Evolutionary conservation across 2,888 invertebrate genomes (phyloP).

Genomic region (Mechanitis messenoides): DNA sequence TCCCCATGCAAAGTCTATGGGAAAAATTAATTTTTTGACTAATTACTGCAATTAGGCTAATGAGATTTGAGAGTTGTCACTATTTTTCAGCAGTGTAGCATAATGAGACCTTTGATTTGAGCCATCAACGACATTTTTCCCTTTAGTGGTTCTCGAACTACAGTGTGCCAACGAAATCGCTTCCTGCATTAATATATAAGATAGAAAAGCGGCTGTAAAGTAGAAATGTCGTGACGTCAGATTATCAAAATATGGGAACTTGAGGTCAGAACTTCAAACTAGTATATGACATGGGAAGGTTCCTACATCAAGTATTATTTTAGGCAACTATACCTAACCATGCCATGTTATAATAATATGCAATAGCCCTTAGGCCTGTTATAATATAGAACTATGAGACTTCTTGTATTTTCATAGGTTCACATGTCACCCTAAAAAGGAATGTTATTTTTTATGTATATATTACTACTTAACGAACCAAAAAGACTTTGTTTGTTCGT

Average conservation of each 20-base stretch:
- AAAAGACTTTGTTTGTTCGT: conserved; percentile 24
- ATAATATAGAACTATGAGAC: neutral
- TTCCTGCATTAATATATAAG: too few relatives aligned
- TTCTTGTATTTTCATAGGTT: neutral
- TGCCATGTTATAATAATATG: conserved; percentile 3
- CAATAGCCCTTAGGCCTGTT: neutral
- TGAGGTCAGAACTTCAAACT: neutral
- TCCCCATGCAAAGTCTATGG: too few relatives aligned
- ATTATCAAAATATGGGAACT: neutral
- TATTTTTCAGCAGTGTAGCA: too few relatives aligned
- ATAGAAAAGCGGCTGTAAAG: too few relatives aligned
- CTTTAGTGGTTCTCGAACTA: too few relatives aligned
- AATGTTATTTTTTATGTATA: neutral
- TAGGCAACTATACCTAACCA: neutral
- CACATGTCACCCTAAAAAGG: neutral
- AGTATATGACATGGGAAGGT: neutral
- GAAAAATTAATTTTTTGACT: too few relatives aligned
- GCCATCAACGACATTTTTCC: too few relatives aligned
- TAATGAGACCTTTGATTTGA: too few relatives aligned
- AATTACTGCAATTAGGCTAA: too few relatives aligned
- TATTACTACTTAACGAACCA: conserved; percentile 29
- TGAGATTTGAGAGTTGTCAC: too few relatives aligned
- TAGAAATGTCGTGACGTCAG: too few relatives aligned
- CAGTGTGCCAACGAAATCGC: too few relatives aligned
- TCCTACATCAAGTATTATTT: neutral